Evolutionary conservation across 2,888 invertebrate species (phyloP).

Genomic region (Peribatodes rhomboidaria): DNA sequence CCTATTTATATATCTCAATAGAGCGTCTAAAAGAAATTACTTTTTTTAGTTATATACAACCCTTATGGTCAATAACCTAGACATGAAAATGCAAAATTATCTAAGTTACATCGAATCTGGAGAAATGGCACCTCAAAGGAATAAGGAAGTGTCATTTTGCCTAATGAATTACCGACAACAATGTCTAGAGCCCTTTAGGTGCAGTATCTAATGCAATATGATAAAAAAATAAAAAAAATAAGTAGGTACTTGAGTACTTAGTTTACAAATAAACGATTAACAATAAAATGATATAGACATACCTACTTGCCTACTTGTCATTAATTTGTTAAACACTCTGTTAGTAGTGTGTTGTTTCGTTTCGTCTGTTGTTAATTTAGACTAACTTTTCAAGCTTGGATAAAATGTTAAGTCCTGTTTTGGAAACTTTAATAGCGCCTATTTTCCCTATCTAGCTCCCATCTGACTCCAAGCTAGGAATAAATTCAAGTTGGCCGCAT

Average conservation of each 20-base stretch:
- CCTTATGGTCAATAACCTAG: no score
- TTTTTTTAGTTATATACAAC: no score
- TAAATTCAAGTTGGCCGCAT: slow-evolving; percentile 63
- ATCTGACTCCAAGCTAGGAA: slow-evolving; percentile 49
- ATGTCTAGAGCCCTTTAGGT: slow-evolving; percentile 14
- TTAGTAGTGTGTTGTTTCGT: no score
- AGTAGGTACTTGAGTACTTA: no score
- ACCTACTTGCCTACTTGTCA: no score
- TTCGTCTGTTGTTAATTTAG: slow-evolving; percentile 31
- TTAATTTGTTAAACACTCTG: no score
- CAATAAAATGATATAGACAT: no score
- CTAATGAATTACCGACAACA: slow-evolving; percentile 13
- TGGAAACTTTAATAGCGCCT: slow-evolving; percentile 47
- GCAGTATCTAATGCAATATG: slow-evolving; percentile 3
- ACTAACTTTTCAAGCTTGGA: slow-evolving; percentile 13
- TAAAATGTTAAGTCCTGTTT: slow-evolving; percentile 38
- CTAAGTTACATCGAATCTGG: not conserved
- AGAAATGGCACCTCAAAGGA: slow-evolving; percentile 14
- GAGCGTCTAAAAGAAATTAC: no score
- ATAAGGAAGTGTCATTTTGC: slow-evolving; percentile 24
- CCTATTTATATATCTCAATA: no score
- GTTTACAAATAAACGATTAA: no score
- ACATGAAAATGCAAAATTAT: no score
- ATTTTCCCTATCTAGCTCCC: slow-evolving; percentile 44
- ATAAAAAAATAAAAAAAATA: no score